phyloP scores from a whole-genome alignment of 1,140 invertebrate species.

The Ptiloglossa arizonensis region DNA sequence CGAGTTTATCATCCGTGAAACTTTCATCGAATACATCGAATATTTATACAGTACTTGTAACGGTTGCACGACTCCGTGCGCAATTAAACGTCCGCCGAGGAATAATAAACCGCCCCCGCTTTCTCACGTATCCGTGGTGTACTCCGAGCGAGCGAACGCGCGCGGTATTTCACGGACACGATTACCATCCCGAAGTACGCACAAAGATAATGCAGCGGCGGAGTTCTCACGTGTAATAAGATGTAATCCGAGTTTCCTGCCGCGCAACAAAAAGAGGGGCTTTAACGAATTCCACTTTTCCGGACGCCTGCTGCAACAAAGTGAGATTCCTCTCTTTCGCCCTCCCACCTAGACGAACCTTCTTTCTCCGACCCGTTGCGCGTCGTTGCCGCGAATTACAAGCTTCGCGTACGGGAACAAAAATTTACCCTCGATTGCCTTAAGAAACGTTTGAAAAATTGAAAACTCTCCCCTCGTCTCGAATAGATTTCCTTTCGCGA shows the following conservation, averaged over 20 bases:
- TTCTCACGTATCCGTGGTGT: slow-evolving; percentile 33
- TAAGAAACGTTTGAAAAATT: too few relatives aligned
- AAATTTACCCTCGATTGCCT: too few relatives aligned
- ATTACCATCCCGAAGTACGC: slow-evolving; percentile 52
- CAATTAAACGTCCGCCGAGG: neutral
- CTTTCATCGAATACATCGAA: too few relatives aligned
- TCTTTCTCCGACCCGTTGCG: slow-evolving; percentile 3
- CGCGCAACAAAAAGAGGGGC: slow-evolving; percentile 11
- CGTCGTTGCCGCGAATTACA: neutral
- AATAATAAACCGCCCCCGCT: neutral
- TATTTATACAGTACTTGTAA: neutral
- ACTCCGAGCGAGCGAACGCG: neutral
- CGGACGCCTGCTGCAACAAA: neutral
- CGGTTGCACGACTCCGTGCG: neutral
- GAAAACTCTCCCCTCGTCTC: too few relatives aligned
- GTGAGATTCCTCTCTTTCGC: slow-evolving; percentile 1
- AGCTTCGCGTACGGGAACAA: too few relatives aligned
- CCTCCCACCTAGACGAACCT: neutral
- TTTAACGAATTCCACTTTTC: slow-evolving; percentile 40
- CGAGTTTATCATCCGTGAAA: too few relatives aligned
- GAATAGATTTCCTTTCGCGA: too few relatives aligned
- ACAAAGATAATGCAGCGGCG: slow-evolving; percentile 26
- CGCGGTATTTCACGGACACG: slow-evolving; percentile 31
- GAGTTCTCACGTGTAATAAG: slow-evolving; percentile 51
- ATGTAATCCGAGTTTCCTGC: slow-evolving; percentile 60